Base-by-base conservation (phyloP, 2,888 invertebrate genomes). In the Drosophila prolongata region DNA sequence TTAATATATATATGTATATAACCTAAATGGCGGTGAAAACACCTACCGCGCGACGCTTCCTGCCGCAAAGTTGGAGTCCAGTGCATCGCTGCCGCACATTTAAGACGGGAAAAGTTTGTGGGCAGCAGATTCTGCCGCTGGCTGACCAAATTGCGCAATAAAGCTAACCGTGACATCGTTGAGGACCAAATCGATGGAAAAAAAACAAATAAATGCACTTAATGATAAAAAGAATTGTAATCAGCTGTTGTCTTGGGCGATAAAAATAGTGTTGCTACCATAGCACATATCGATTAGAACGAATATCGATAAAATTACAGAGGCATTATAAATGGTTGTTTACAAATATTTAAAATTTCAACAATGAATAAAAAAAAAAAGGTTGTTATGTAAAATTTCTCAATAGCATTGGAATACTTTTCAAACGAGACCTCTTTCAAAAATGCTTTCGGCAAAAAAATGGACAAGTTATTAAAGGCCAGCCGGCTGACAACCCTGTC, bases 101-200 rank as follows among this genome's bases (percentile, higher is more conserved):
- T 71, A 11, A 79, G 43, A 0, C 72, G 68, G 13, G 30, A 19
- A 2, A 60, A 34, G 9, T 43, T 52, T 1, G 67, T 57, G 54
- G 74, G 44, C 24, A 85, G 14, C 19, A 70, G 30, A 9, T 47
- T 53, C 14, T 77, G 76, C 16, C 74, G 79, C 11, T 79, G 76
- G 35, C 72, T 57, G 34, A 75, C 9, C 11, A 89, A 60, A 57
- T 80, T 79, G 16, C 91, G 89, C 56, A 90, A 54, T 55, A 89
- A 53, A 34, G 84, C 65, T 24, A 86, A 62, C 49, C 87, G 86
- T 6, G 85, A 72, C 90, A 90, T 90, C 35, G 42, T 56, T 53
- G 37, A n/a, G 37, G 38, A 10, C n/a, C 38, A 30, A 59, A 49
- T 30, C 43, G 52, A 14, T 57, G 52, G 34, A 24, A 4, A 46